Conservation (phyloP, 2,888 invertebrate genomes). For the Disparrhopalites patrizii region DNA sequence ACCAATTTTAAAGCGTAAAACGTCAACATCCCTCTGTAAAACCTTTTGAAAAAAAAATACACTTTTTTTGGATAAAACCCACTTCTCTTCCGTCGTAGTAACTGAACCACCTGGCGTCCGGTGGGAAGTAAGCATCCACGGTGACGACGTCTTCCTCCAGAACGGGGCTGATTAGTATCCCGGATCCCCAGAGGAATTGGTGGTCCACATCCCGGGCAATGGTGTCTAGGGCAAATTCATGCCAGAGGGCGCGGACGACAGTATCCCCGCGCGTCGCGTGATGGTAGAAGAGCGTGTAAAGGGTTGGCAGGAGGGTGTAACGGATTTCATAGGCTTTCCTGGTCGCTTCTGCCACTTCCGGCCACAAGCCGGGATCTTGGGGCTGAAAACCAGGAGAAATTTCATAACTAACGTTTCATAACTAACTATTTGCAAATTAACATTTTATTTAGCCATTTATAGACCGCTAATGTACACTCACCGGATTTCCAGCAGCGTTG, state of each 20-base stretch:
- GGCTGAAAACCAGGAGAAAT: too few relatives aligned
- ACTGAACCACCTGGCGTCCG: conserved; percentile 50
- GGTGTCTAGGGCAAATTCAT: conserved; percentile 49
- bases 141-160: conserved; percentile 54
- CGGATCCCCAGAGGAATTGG: conserved; percentile 52
- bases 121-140: conserved; percentile 51
- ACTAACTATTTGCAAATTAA: too few relatives aligned
- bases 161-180: conserved; percentile 63
- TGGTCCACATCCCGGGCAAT: conserved; percentile 48
- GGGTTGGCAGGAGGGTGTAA: conserved; percentile 70
- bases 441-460: too few relatives aligned
- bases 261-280: conserved; percentile 62
- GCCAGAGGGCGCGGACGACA: conserved; percentile 41
- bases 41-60: too few relatives aligned
- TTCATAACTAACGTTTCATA: too few relatives aligned
- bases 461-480: too few relatives aligned
- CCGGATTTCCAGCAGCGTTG: conserved; percentile 22
- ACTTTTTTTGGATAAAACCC: too few relatives aligned
- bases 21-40: too few relatives aligned
- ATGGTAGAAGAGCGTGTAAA: conserved; percentile 73
- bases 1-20: too few relatives aligned
- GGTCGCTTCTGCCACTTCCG: conserved; percentile 63
- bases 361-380: conserved; percentile 76
- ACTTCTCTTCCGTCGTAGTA: conserved; percentile 49
- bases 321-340: conserved; percentile 62